Base-by-base conservation (phyloP, 2,888 invertebrate genomes). In the Brenthis hecate region DNA sequence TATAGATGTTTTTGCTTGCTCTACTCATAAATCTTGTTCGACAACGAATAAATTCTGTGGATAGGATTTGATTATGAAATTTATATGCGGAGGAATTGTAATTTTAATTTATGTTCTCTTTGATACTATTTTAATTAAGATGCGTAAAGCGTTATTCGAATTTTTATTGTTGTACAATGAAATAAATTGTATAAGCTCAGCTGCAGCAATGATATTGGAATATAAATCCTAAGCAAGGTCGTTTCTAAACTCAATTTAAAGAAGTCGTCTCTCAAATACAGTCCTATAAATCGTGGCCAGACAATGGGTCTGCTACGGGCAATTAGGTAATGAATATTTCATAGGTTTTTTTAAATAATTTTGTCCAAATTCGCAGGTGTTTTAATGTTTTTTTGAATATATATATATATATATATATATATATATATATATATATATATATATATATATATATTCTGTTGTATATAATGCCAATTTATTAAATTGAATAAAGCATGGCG, bases 281-380 rank as follows among this genome's bases (percentile, higher is more conserved):
- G 68, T 70, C 65, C 76, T 89, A 89, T 90, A 89, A 89, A 89
- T 88, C 80, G 72, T 79, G 68, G 74, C 75, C 73, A 81, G 81
- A 88, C 89, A 87, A 88, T 85, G 80, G 84, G 75, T 61, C 60
- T 77, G 80, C 78, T 79, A 79, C 79, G 73, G 50, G 56, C 82
- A 85, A 85, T 86, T 85, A 85, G 63, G 68, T 73, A 79, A 87
- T 88, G 85, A 88, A 88, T 89, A 85, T 85, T 88, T 85, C 83
- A 88, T 85, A 77, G 73, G 72, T 78, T 85, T 85, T 85, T 83
- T 82, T 75, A 71, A 55, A 65, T 68, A 70, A 69, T 62, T 66
- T 50, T 60, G 65, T 68, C 71, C 61, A 65, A 72, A 63, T 71
- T 72, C 73, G 74, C 75, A 76, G 76, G 74, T 76, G 75, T 73